These are phyloP conservation scores for Coreoperca whiteheadi DNA, from an alignment of 2,113 vertebrate species.

Conservation along the genomic window DNA sequence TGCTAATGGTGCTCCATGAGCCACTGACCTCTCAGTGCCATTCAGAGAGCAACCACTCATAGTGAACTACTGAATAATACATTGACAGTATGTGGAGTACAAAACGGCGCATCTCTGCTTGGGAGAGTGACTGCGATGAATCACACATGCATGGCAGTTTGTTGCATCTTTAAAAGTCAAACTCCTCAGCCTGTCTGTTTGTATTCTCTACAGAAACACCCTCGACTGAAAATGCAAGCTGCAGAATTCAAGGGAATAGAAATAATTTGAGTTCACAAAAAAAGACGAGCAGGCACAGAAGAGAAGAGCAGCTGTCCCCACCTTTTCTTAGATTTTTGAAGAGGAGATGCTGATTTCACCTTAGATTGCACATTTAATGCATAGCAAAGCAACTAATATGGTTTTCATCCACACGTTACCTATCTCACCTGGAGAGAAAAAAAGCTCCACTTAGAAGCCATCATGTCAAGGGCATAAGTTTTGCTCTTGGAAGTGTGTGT, in stretches of 20 bases:
- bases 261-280: background rate
- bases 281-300: background rate
- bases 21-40: conserved; percentile 64
- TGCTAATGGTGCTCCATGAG: conserved; percentile 50
- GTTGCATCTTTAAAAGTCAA: conserved; percentile 54
- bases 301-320: background rate
- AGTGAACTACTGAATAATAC: conserved; percentile 65
- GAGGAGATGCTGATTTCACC: background rate
- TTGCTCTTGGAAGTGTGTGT: too few species aligned
- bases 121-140: conserved; percentile 27
- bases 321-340: background rate
- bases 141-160: conserved; percentile 34
- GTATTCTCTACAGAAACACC: conserved; percentile 14
- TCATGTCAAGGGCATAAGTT: too few species aligned
- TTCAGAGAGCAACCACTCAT: conserved; percentile 53
- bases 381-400: background rate
- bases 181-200: conserved; percentile 32
- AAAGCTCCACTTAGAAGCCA: background rate
- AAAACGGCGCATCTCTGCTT: conserved; percentile 44
- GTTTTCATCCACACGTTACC: background rate
- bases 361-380: background rate
- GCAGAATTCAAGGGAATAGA: conserved; percentile 4
- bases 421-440: background rate
- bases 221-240: background rate
- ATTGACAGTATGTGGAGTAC: conserved; percentile 51